These are phyloP conservation scores for Colinus virginianus DNA, from an alignment of 2,113 vertebrate species.

Conservation along the genomic window DNA sequence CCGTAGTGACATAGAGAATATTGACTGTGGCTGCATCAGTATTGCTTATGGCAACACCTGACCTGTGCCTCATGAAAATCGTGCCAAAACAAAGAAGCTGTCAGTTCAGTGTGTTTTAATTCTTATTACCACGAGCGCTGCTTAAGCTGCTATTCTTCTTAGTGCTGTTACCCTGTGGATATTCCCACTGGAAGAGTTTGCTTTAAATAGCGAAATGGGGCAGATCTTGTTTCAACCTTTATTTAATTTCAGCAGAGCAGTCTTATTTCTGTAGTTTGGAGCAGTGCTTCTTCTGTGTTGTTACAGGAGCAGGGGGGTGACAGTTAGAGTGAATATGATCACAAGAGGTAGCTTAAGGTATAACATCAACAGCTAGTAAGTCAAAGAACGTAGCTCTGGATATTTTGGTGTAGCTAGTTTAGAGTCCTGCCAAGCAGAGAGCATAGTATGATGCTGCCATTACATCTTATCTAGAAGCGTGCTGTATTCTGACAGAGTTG, in stretches of 20 bases:
- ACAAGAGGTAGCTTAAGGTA: not conserved
- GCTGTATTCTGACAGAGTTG: slow-evolving; percentile 51
- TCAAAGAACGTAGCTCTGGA: not conserved
- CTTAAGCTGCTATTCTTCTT: not conserved
- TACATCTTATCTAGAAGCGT: slow-evolving; percentile 28
- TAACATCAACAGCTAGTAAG: not conserved
- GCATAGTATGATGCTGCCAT: not conserved
- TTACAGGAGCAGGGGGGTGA: not conserved
- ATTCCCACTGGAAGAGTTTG: not conserved
- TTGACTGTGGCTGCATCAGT: not conserved
- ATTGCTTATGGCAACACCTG: not conserved
- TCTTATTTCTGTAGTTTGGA: not conserved
- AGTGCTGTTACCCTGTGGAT: not conserved
- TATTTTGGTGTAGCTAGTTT: slow-evolving; percentile 28
- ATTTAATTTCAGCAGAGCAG: not conserved
- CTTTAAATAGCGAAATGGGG: not conserved
- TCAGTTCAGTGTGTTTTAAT: too few relatives aligned
- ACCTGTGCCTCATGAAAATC: not conserved
- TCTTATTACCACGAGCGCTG: not conserved
- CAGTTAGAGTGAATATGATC: not conserved
- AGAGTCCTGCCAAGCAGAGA: slow-evolving; percentile 25
- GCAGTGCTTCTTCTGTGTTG: not conserved
- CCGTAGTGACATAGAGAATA: not conserved
- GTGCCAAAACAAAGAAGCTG: not conserved
- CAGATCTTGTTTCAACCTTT: not conserved